phyloP scores from a whole-genome alignment of 2,888 invertebrate genomes.

The Chrysomela aeneicollis region DNA sequence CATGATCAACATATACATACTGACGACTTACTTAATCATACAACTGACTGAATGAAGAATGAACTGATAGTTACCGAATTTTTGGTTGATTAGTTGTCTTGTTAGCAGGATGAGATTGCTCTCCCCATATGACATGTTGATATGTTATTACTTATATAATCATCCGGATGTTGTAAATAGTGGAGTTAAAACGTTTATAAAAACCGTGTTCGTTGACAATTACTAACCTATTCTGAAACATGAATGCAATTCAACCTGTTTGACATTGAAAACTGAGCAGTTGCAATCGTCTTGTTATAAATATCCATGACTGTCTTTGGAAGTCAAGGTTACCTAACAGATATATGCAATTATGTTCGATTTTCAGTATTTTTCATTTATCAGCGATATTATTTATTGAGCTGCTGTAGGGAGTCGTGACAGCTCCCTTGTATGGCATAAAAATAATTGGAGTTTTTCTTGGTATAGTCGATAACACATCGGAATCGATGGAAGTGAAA shows the following conservation, averaged over 20 bases:
- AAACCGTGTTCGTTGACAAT: slow-evolving; percentile 7
- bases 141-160: not conserved
- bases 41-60: no score
- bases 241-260: slow-evolving; percentile 1
- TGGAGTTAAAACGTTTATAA: slow-evolving; percentile 1
- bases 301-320: slow-evolving; percentile 4
- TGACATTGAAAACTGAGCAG: slow-evolving; percentile 7
- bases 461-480: not conserved
- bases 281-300: slow-evolving; percentile 4
- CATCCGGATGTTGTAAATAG: slow-evolving; percentile 2
- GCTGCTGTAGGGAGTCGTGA: not conserved
- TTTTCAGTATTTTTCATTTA: not conserved
- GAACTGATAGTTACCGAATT: no score
- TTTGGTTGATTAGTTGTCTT: no score
- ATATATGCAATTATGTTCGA: slow-evolving; percentile 1
- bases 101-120: not conserved
- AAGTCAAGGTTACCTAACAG: slow-evolving; percentile 3
- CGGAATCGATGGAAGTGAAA: slow-evolving; percentile 4
- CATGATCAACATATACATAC: no score
- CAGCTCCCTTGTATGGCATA: not conserved
- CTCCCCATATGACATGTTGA: not conserved
- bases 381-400: not conserved
- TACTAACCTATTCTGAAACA: slow-evolving; percentile 3
- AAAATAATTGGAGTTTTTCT: not conserved
- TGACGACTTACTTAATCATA: no score